These are phyloP conservation scores for Pantelozetes paolii DNA, from an alignment of 2,888 invertebrate genomes.

Conservation along the genomic window DNA sequence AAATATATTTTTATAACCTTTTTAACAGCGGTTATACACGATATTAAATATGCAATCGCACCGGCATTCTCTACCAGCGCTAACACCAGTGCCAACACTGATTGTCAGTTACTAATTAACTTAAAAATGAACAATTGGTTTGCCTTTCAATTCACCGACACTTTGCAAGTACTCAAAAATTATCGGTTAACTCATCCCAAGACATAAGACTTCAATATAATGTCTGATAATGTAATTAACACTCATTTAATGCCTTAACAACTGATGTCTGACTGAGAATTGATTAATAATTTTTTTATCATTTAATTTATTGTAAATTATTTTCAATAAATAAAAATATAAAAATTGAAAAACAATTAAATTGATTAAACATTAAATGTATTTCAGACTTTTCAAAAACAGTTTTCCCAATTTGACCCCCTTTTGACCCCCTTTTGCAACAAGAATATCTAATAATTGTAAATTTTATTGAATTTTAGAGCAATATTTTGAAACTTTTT, in stretches of 20 bases:
- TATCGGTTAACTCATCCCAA: neutral
- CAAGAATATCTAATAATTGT: too few species aligned
- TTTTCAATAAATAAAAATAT: too few species aligned
- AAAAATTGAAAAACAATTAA: too few species aligned
- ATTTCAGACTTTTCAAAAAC: too few species aligned
- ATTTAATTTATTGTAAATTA: too few species aligned
- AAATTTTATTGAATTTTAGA: too few species aligned
- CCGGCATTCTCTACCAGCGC: neutral
- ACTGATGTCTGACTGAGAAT: too few species aligned
- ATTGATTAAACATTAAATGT: too few species aligned
- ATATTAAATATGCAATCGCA: neutral
- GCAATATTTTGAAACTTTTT: too few species aligned
- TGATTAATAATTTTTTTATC: too few species aligned
- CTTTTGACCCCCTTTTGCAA: too few species aligned
- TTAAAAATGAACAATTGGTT: conserved; percentile 17
- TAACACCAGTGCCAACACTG: neutral
- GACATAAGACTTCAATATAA: neutral
- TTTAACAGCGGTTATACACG: conserved; percentile 7
- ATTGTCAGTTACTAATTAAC: conserved; percentile 33
- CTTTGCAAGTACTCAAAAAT: neutral
- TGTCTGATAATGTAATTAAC: conserved; percentile 10
- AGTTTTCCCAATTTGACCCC: too few species aligned
- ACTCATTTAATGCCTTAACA: neutral
- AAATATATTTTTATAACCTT: neutral
- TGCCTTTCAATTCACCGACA: neutral